Conservation (phyloP, 1,140 invertebrate species). For the Papilio helenus region DNA sequence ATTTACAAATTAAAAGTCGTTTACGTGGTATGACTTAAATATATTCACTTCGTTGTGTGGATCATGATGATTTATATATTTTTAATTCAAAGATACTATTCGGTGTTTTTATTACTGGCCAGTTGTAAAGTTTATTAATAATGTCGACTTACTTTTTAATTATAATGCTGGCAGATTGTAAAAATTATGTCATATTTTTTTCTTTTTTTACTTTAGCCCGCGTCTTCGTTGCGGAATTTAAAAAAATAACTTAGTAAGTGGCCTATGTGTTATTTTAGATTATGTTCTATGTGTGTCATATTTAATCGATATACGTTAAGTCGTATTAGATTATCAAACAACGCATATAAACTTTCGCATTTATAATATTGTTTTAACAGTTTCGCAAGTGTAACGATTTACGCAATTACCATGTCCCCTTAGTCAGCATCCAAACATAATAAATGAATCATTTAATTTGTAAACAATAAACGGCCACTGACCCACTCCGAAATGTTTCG, state of each 20-base stretch:
- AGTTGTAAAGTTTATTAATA: background rate
- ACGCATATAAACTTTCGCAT: background rate
- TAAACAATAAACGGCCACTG: conserved; percentile 16
- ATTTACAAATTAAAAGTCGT: background rate
- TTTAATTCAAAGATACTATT: background rate
- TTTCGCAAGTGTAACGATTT: background rate
- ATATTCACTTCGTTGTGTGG: background rate
- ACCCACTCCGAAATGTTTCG: background rate
- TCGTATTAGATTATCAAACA: too few relatives aligned
- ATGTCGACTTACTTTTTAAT: background rate
- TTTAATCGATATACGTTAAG: too few relatives aligned
- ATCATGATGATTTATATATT: background rate
- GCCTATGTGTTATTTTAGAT: too few relatives aligned
- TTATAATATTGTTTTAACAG: background rate
- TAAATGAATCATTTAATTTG: background rate
- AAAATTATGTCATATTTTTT: background rate
- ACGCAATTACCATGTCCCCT: background rate
- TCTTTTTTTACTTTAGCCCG: too few relatives aligned
- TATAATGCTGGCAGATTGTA: background rate
- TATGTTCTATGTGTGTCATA: too few relatives aligned
- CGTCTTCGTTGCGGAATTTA: too few relatives aligned
- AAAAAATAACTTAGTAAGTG: too few relatives aligned
- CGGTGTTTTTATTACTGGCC: background rate
- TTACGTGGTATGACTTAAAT: background rate
- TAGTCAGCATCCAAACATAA: background rate